Percentiles rank a stretch among this genome's conserved stretches.
These are phyloP conservation scores for Peromyscus californicus DNA, from an alignment of 2,113 vertebrate genomes.

Conservation along the genomic window DNA sequence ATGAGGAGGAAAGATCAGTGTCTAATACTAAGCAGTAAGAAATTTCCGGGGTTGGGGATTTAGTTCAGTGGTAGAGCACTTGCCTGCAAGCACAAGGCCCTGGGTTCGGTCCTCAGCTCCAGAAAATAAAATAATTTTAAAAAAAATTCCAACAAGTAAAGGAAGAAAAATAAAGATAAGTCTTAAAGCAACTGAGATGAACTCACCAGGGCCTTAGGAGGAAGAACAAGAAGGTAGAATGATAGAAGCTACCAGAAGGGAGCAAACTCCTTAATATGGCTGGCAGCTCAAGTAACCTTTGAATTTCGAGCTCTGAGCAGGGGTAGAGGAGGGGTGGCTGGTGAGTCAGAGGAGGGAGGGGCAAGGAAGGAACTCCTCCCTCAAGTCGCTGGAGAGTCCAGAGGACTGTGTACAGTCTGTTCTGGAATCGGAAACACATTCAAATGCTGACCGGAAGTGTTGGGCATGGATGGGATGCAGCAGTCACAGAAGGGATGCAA, in stretches of 20 bases:
- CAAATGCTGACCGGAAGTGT: neutral
- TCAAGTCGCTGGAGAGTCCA: neutral
- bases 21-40: neutral
- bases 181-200: neutral
- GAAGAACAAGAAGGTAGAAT: neutral
- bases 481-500: neutral
- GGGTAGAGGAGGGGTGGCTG: too few species aligned
- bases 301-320: neutral
- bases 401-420: neutral
- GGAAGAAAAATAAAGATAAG: neutral
- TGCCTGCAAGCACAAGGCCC: too few species aligned
- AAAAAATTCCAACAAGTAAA: neutral
- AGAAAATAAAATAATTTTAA: too few species aligned
- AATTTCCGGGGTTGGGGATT: too few species aligned
- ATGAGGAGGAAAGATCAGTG: neutral
- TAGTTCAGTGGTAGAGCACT: too few species aligned
- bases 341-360: neutral
- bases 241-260: neutral
- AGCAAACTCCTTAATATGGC: neutral
- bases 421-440: neutral
- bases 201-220: neutral
- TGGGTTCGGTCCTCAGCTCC: too few species aligned
- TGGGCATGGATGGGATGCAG: neutral
- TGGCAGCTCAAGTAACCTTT: neutral
- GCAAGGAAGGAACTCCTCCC: neutral